Base-by-base conservation (phyloP, 2,888 invertebrate species). In the Noctua comes region DNA sequence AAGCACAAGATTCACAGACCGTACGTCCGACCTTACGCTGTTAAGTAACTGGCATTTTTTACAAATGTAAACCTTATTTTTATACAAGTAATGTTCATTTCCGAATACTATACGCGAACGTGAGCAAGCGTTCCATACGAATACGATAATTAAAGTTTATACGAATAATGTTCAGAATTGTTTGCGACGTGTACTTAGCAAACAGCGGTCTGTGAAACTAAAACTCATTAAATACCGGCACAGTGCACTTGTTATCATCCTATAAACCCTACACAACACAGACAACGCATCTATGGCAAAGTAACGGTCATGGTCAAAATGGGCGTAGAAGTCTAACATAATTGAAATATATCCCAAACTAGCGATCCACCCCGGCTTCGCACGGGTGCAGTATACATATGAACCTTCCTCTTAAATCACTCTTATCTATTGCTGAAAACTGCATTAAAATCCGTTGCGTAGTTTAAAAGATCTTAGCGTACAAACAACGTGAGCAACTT, bases 211-310 rank as follows among this genome's bases (percentile, higher is more conserved):
- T 40, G n/a, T 40, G 40, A 40, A 65, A 13, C 40, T 7, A 21
- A 31, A 16, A 40, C n/a, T 40, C 65, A 65, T 65, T 11, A 40
- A 65, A 40, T 31, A 68, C 7, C 18, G 46, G 54, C 68, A 82
- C 59, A 62, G 51, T 76, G 77, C 27, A 83, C 48, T 21, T 65
- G 54, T 82, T 40, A 16, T 31, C 57, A 51, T 31, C 16, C 24
- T 24, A 24, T 24, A 31, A 18, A 46, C 24, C 27, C 10, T 13
- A 24, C 18, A 24, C 75, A 48, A 21, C 48, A 48, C 21, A 48
- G 48, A 21, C 21, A 21, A 64, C n/a, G 21, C 27, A n/a, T 13
- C 31, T 6, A 48, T 46, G 51, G 51, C 24, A 27, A 82, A n/a
- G 16, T 16, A 24, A 31, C 2, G 59, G 62, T 6, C 57, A 59